Percentiles rank a stretch among this genome's conserved stretches.
These are phyloP conservation scores for Anolis sagrei DNA, from an alignment of 2,113 vertebrate species.

Conservation along the genomic window DNA sequence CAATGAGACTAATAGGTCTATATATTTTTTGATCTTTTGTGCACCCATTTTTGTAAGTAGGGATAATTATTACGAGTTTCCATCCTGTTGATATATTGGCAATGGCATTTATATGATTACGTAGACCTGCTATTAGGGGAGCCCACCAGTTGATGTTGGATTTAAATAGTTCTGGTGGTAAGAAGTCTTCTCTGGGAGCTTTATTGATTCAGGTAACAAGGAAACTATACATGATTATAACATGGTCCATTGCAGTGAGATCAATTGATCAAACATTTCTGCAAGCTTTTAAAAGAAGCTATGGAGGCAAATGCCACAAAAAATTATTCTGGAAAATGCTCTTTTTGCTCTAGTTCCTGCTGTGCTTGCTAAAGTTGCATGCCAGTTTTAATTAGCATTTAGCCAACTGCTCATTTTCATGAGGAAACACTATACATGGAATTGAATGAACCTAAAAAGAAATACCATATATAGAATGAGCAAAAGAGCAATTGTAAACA, in stretches of 20 bases:
- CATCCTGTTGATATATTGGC: no score
- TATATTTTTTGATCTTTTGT: no score
- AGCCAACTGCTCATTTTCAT: constrained; percentile 61
- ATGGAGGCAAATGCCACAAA: background rate
- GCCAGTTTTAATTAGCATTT: constrained; percentile 72
- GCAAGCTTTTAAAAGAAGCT: constrained; percentile 22
- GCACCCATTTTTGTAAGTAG: no score
- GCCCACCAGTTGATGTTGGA: no score
- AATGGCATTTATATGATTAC: no score
- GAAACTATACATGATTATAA: background rate
- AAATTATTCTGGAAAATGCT: constrained; percentile 66
- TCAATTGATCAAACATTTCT: background rate
- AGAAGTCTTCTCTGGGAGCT: no score
- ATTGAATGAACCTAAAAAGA: constrained; percentile 35
- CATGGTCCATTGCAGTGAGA: background rate
- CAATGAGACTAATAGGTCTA: no score
- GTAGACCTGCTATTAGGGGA: no score
- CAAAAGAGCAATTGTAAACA: background rate
- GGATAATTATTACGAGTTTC: no score
- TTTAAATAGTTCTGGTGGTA: no score
- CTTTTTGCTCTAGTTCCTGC: constrained; percentile 65
- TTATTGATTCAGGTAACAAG: background rate
- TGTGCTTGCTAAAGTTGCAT: constrained; percentile 64
- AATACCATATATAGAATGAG: constrained; percentile 18
- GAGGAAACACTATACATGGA: constrained; percentile 25